Percentiles rank a stretch among this genome's conserved stretches.
phyloP scores from a whole-genome alignment of 2,797 vertebrate genomes.

The Dendrocincla tyrannina region DNA sequence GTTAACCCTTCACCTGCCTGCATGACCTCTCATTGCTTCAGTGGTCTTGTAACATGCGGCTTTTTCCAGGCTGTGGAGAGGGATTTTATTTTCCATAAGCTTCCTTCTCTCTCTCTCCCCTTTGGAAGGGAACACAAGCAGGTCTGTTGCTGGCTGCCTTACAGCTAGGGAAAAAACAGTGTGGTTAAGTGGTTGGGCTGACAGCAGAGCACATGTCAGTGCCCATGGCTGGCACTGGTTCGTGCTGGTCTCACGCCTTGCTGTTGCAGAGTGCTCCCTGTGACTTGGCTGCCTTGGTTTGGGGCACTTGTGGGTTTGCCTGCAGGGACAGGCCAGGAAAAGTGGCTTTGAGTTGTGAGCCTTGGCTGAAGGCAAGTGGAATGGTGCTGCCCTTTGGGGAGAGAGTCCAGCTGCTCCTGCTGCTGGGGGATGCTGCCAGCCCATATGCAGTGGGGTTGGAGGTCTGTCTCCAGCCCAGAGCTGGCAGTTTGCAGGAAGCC shows the following conservation, averaged over 20 bases:
- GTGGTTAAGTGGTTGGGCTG: not conserved
- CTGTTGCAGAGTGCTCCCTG: not conserved
- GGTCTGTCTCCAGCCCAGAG: not conserved
- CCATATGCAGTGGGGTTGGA: not conserved
- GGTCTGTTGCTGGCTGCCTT: not conserved
- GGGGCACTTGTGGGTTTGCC: not conserved
- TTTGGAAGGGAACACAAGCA: not conserved
- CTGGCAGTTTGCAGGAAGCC: constrained; percentile 25
- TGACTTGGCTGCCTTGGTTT: not conserved
- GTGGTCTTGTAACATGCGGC: not conserved
- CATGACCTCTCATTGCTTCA: not conserved
- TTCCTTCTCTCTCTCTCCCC: not conserved
- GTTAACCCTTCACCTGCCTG: constrained; percentile 59
- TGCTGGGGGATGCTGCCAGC: not conserved
- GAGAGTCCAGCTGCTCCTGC: not conserved
- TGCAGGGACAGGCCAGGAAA: not conserved
- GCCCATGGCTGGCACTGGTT: not conserved
- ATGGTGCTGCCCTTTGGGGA: not conserved
- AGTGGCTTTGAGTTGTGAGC: not conserved
- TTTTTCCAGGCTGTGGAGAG: not conserved
- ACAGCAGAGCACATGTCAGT: not conserved
- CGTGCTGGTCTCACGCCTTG: not conserved
- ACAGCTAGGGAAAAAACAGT: not conserved
- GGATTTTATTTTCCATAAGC: not conserved
- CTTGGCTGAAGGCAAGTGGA: not conserved